Base-by-base conservation (phyloP, 2,888 invertebrate species). In the Oscheius myriophilus region DNA sequence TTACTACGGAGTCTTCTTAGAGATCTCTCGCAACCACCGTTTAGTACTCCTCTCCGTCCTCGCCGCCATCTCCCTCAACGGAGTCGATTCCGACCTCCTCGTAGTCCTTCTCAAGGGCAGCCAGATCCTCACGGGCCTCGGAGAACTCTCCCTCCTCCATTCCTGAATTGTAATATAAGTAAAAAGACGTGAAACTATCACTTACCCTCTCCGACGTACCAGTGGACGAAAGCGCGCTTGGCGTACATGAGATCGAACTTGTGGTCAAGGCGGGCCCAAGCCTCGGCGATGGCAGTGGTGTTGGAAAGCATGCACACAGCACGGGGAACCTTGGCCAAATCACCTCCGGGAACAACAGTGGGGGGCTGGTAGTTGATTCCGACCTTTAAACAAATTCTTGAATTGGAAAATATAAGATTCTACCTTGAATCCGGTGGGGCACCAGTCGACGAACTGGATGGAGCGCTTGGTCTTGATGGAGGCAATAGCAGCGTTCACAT, bases 401-500 rank as follows among this genome's bases (percentile, higher is more conserved):
- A 91, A 93, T 76, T 79, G 18, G 49, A 6, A 11, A 21, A 49
- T 21, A 6, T 2, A 49, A 4, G 21, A 49, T 4, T 9, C 4
- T 49, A 49, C n/a, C 75, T 80, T 81, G 78, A 80, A 80, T 71
- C 80, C 80, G 25, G 80, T 81, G 43, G 79, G 80, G 69, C 81
- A 81, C 93, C 93, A 93, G 76, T 92, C 90, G 2, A 93, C 93
- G 86, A 94, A 94, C 81, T 90, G 90, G 72, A 92, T 91, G 25
- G 90, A 89, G 77, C 91, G 91, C 90, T 95, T 95, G 84, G 94
- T 94, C 90, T 95, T 95, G 90, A 95, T 95, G 87, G 93, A 92
- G 1, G 94, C 93, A 88, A 94, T 94, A 65, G 94, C 93, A 21
- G 93, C 93, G 88, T 94, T 94, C 51, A 94, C 94, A 87, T 94